phyloP scores from a whole-genome alignment of 2,113 vertebrate genomes.

The Caracal caracal region DNA sequence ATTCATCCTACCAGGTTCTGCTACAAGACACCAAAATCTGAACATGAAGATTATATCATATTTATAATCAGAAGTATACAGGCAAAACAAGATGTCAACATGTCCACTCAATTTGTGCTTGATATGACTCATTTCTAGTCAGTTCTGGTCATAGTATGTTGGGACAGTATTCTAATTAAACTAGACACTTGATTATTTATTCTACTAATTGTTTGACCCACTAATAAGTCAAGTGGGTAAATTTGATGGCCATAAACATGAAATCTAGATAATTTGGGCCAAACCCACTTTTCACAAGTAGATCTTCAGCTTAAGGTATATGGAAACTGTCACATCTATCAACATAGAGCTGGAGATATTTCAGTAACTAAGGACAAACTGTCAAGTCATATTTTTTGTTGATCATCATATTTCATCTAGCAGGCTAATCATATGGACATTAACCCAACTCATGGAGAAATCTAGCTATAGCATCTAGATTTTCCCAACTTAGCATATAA shows the following conservation, averaged over 20 bases:
- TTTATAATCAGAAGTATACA: background rate
- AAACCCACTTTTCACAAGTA: background rate
- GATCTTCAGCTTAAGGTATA: background rate
- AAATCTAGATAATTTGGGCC: background rate
- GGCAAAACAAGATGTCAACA: background rate
- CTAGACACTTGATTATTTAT: slow-evolving; percentile 2
- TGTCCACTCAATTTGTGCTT: background rate
- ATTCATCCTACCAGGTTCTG: background rate
- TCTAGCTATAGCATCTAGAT: background rate
- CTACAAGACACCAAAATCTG: background rate
- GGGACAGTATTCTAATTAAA: slow-evolving; percentile 20
- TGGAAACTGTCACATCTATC: background rate
- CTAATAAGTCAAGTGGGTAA: slow-evolving; percentile 7
- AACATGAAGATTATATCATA: background rate
- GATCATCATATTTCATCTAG: background rate
- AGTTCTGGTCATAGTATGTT: background rate
- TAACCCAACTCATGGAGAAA: background rate
- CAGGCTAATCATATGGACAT: background rate
- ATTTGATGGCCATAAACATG: background rate
- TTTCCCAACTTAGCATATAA: background rate
- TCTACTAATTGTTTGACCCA: background rate
- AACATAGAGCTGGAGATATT: background rate
- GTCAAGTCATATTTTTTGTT: background rate
- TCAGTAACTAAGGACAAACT: background rate
- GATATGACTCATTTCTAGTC: background rate